Evolutionary conservation across 2,888 invertebrate species (phyloP).

Genomic region (Teleiodes luculella): DNA sequence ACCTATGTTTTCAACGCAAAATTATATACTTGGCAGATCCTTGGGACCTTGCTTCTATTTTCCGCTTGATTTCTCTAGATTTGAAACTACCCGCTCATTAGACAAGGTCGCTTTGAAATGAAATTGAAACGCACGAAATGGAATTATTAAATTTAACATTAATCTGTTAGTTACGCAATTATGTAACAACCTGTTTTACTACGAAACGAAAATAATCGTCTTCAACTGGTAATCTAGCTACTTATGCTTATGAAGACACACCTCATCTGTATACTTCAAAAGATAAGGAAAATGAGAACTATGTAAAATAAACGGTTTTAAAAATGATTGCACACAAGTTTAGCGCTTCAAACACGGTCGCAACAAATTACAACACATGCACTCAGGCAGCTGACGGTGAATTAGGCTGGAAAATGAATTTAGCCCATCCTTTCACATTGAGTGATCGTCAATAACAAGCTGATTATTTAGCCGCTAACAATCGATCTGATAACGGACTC

Average conservation of each 20-base stretch:
- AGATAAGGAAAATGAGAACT: conserved; percentile 5
- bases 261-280: background rate
- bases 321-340: conserved; percentile 37
- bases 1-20: background rate
- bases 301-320: conserved; percentile 30
- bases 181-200: conserved; percentile 3
- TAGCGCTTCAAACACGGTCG: conserved; percentile 42
- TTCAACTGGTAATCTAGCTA: background rate
- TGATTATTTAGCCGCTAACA: conserved; percentile 41
- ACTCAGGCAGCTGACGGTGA: conserved; percentile 44
- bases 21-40: background rate
- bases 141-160: conserved; percentile 5
- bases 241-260: background rate
- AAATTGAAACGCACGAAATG: conserved; percentile 8
- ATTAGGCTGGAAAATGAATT: conserved; percentile 64
- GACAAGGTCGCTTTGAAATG: conserved; percentile 20
- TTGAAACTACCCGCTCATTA: conserved; percentile 6
- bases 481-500: conserved; percentile 44
- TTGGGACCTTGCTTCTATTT: conserved; percentile 5
- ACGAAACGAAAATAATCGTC: background rate
- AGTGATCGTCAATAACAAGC: conserved; percentile 37
- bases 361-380: conserved; percentile 51
- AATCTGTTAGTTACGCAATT: background rate
- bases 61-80: background rate
- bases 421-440: conserved; percentile 59